Evolutionary conservation across 2,797 vertebrate species (phyloP).

Genomic region (Tolypeutes matacus): DNA sequence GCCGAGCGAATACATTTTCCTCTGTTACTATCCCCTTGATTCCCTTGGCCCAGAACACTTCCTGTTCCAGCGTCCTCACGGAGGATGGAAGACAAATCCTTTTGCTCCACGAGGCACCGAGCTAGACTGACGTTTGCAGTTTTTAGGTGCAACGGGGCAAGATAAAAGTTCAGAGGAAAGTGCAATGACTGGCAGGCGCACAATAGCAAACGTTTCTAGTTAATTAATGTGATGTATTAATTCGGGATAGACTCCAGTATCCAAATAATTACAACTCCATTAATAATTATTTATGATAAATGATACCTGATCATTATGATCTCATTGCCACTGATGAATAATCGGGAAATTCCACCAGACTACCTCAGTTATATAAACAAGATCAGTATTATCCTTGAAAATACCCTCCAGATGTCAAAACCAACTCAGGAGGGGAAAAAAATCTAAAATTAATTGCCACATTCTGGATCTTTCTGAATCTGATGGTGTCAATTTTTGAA

Average conservation of each 20-base stretch:
- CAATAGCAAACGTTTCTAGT: slow-evolving; percentile 77
- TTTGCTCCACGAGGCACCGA: neutral
- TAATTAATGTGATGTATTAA: slow-evolving; percentile 75
- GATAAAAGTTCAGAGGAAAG: slow-evolving; percentile 59
- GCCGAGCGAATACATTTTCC: neutral
- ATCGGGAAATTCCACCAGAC: slow-evolving; percentile 58
- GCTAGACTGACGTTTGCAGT: neutral
- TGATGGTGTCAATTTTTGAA: slow-evolving; percentile 20
- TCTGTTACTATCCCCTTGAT: neutral
- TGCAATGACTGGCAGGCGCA: slow-evolving; percentile 61
- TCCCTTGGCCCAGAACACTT: slow-evolving; percentile 38
- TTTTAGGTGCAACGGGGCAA: slow-evolving; percentile 14
- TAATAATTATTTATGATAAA: slow-evolving; percentile 79
- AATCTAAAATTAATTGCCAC: slow-evolving; percentile 55
- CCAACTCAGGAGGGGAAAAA: neutral
- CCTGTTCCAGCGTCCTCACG: neutral
- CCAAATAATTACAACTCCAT: slow-evolving; percentile 68
- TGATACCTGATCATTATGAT: slow-evolving; percentile 68
- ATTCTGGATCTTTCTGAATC: slow-evolving; percentile 51
- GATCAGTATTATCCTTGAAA: slow-evolving; percentile 68
- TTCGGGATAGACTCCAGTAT: slow-evolving; percentile 63
- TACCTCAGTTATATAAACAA: slow-evolving; percentile 71
- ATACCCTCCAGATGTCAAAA: slow-evolving; percentile 77
- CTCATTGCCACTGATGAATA: slow-evolving; percentile 70
- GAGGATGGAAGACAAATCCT: neutral